These are phyloP conservation scores for Triplophysa bombifrons DNA, from an alignment of 2,797 vertebrate genomes.

Conservation along the genomic window DNA sequence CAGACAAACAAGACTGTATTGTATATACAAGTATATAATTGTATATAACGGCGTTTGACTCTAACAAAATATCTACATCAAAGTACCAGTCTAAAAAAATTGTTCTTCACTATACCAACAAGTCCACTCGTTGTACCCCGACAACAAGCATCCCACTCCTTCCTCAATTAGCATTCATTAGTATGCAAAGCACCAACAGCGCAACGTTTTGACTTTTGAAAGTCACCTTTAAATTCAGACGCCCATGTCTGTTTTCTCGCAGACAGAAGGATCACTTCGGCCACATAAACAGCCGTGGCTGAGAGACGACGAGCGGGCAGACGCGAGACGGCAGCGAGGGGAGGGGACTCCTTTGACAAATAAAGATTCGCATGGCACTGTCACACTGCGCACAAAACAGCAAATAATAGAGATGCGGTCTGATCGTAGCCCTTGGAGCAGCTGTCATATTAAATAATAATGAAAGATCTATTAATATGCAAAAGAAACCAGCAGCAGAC, in stretches of 20 bases:
- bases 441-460: slow-evolving; percentile 92
- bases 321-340: neutral
- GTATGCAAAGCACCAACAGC: slow-evolving; percentile 77
- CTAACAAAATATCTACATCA: neutral
- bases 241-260: slow-evolving; percentile 63
- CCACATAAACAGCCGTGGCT: slow-evolving; percentile 54
- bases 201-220: slow-evolving; percentile 77
- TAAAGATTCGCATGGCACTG: slow-evolving; percentile 77
- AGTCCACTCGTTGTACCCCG: slow-evolving; percentile 66
- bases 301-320: slow-evolving; percentile 36
- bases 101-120: slow-evolving; percentile 31
- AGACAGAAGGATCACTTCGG: slow-evolving; percentile 57
- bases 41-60: slow-evolving; percentile 10
- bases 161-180: slow-evolving; percentile 80
- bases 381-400: slow-evolving; percentile 82
- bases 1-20: neutral
- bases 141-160: slow-evolving; percentile 70
- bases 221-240: slow-evolving; percentile 81
- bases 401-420: slow-evolving; percentile 85
- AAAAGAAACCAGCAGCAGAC: slow-evolving; percentile 85
- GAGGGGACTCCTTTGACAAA: slow-evolving; percentile 70
- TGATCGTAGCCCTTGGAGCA: slow-evolving; percentile 86
- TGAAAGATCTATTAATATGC: slow-evolving; percentile 91
- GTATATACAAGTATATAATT: neutral
- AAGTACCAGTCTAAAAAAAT: slow-evolving; percentile 5